These are phyloP conservation scores for Meiosimyza platycephala DNA, from an alignment of 2,888 invertebrate species.

Conservation along the genomic window DNA sequence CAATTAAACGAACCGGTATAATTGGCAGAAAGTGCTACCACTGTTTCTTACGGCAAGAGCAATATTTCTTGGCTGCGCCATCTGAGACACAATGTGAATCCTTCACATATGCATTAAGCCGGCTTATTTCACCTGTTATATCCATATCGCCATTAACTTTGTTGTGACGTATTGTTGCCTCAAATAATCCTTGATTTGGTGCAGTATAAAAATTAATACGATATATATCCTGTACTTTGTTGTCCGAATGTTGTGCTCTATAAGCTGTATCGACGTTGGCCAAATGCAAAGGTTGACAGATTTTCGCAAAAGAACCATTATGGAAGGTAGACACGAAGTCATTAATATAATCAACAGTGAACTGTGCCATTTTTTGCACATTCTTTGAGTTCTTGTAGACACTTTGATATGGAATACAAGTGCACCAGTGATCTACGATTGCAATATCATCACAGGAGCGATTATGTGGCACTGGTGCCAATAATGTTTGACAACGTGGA, in stretches of 20 bases:
- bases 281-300: slow-evolving; percentile 71
- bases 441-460: slow-evolving; percentile 77
- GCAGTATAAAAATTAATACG: slow-evolving; percentile 75
- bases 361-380: slow-evolving; percentile 69
- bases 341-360: slow-evolving; percentile 60
- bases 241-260: slow-evolving; percentile 55
- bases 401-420: slow-evolving; percentile 73
- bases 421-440: slow-evolving; percentile 81
- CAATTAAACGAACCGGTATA: too few species aligned
- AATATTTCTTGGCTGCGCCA: slow-evolving; percentile 71
- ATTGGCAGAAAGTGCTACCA: slow-evolving; percentile 35
- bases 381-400: slow-evolving; percentile 67
- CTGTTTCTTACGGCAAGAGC: slow-evolving; percentile 67
- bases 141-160: slow-evolving; percentile 61
- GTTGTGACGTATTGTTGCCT: slow-evolving; percentile 74
- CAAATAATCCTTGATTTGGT: slow-evolving; percentile 77
- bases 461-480: slow-evolving; percentile 71
- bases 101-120: slow-evolving; percentile 70
- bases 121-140: slow-evolving; percentile 73
- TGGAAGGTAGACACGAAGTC: slow-evolving; percentile 55
- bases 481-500: slow-evolving; percentile 74
- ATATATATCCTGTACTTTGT: slow-evolving; percentile 58
- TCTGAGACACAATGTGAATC: slow-evolving; percentile 71
- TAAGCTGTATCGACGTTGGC: slow-evolving; percentile 71
- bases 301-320: slow-evolving; percentile 58